These are phyloP conservation scores for Carterocephalus palaemon DNA, from an alignment of 2,888 invertebrate genomes.

Conservation along the genomic window DNA sequence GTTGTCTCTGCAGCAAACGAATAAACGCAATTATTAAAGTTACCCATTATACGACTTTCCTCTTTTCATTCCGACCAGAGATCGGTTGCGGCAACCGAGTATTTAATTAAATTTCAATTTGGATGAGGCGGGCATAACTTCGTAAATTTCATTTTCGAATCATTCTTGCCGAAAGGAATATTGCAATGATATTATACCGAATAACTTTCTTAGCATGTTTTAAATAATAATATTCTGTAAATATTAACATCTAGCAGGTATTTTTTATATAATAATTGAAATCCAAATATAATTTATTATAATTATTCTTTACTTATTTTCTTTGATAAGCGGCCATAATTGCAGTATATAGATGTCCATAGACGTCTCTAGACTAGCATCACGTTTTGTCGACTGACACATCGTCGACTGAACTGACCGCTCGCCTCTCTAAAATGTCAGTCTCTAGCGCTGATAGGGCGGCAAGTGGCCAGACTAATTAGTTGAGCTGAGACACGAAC, in stretches of 20 bases:
- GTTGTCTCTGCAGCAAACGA: conserved; percentile 5
- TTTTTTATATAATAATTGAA: no score
- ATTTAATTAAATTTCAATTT: conserved; percentile 24
- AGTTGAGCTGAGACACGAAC: conserved; percentile 14
- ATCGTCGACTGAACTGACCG: conserved; percentile 2
- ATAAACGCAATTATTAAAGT: conserved; percentile 15
- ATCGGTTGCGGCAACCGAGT: conserved; percentile 18
- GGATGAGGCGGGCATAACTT: conserved; percentile 14
- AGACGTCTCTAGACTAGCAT: conserved; percentile 2
- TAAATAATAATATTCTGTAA: no score
- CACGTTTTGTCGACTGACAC: conserved; percentile 2
- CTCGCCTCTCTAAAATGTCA: background rate
- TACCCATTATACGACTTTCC: conserved; percentile 8
- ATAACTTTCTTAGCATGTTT: no score
- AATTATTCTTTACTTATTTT: no score
- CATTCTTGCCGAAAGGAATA: background rate
- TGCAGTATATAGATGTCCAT: no score
- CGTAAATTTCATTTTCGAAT: conserved; percentile 9
- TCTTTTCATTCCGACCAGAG: conserved; percentile 4
- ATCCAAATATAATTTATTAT: no score
- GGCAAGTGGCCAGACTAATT: conserved; percentile 10
- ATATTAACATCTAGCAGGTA: no score
- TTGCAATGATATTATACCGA: background rate
- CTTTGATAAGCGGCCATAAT: no score
- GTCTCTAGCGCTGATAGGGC: conserved; percentile 6